phyloP scores from a whole-genome alignment of 2,888 invertebrate genomes.

The Clepsis dumicolana region DNA sequence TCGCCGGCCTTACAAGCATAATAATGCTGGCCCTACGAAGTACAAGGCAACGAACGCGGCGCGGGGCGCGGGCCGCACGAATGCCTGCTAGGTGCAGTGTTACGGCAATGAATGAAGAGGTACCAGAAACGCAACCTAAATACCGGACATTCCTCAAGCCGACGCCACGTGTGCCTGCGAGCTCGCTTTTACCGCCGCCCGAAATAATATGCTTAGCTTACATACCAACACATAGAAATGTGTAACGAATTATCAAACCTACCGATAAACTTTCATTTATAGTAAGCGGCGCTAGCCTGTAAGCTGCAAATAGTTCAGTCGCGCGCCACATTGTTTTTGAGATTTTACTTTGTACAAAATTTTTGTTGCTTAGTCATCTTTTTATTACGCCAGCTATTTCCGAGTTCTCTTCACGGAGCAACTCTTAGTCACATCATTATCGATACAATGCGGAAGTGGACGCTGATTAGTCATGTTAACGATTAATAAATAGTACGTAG shows the following conservation, averaged over 20 bases:
- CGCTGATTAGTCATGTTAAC: constrained; percentile 46
- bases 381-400: constrained; percentile 28
- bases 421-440: constrained; percentile 43
- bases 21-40: constrained; percentile 19
- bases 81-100: constrained; percentile 75
- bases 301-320: constrained; percentile 33
- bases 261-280: constrained; percentile 51
- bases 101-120: constrained; percentile 84
- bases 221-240: constrained; percentile 70
- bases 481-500: constrained; percentile 37
- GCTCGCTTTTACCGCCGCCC: constrained; percentile 77
- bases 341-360: not conserved
- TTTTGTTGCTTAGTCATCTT: constrained; percentile 43
- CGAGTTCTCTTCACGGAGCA: constrained; percentile 39
- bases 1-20: constrained; percentile 18
- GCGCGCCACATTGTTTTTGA: constrained; percentile 40
- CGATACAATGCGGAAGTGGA: constrained; percentile 45
- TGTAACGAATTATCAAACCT: constrained; percentile 70
- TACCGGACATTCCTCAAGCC: constrained; percentile 81
- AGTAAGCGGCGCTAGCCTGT: constrained; percentile 26
- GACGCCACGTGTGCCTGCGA: constrained; percentile 76
- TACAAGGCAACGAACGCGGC: constrained; percentile 23
- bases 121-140: constrained; percentile 85
- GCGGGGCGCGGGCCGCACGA: constrained; percentile 43
- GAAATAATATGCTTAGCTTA: constrained; percentile 76